Percentiles rank a stretch among this genome's conserved stretches.
phyloP scores from a whole-genome alignment of 2,113 vertebrate species.

The Barnardius zonarius region DNA sequence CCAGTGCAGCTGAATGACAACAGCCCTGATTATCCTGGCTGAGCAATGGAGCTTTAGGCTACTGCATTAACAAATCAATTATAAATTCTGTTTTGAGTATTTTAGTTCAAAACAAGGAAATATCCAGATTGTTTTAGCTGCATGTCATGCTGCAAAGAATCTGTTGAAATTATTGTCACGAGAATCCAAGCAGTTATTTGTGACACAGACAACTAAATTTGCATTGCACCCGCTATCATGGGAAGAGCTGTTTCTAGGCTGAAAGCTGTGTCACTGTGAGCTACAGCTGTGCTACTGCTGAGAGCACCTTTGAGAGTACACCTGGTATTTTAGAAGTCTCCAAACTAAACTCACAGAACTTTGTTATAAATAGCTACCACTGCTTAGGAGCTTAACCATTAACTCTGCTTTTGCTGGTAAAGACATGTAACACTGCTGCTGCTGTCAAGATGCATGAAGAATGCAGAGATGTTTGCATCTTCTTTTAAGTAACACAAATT shows the following conservation, averaged over 20 bases:
- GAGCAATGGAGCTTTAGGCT: not conserved
- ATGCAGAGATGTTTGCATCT: not conserved
- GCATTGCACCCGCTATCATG: not conserved
- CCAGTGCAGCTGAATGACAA: not conserved
- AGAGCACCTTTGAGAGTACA: not conserved
- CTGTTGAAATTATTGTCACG: not conserved
- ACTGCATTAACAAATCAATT: not conserved
- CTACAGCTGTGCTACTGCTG: not conserved
- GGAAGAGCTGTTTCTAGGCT: not conserved
- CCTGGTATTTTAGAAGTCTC: not conserved
- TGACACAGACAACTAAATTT: not conserved
- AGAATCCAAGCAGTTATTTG: not conserved
- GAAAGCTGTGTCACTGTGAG: not conserved
- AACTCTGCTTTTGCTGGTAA: not conserved
- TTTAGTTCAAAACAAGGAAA: constrained; percentile 19
- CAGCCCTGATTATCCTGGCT: not conserved
- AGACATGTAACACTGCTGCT: not conserved
- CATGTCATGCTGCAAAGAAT: not conserved
- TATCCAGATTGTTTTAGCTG: not conserved
- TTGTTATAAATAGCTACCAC: not conserved
- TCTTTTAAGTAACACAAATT: not conserved
- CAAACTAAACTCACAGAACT: not conserved
- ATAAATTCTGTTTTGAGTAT: not conserved
- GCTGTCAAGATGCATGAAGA: not conserved
- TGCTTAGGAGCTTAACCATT: not conserved